Evolutionary conservation across 2,797 vertebrate genomes (phyloP).

Genomic region (Peromyscus aztecus): DNA sequence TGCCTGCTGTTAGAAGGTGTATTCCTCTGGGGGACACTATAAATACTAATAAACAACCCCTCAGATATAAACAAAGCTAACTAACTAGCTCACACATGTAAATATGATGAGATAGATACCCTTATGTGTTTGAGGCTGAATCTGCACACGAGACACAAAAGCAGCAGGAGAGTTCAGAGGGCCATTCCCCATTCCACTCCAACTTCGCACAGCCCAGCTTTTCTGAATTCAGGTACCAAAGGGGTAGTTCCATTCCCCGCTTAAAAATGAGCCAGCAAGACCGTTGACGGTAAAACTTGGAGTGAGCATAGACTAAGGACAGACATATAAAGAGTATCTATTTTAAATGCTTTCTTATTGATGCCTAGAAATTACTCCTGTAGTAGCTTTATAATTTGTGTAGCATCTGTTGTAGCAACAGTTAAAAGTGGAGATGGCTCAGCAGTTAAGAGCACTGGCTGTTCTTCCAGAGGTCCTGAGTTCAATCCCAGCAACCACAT

Average conservation of each 20-base stretch:
- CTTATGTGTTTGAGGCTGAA: background rate
- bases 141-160: background rate
- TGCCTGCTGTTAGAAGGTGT: background rate
- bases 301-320: background rate
- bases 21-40: background rate
- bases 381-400: background rate
- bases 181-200: background rate
- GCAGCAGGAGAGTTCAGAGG: background rate
- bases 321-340: background rate
- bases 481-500: too few relatives aligned
- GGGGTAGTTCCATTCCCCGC: background rate
- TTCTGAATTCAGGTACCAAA: background rate
- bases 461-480: too few relatives aligned
- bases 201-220: background rate
- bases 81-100: background rate
- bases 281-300: background rate
- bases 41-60: background rate
- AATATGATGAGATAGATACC: background rate
- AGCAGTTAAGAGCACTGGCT: too few relatives aligned
- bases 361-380: background rate
- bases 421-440: background rate
- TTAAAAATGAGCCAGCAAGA: constrained; percentile 11
- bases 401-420: background rate
- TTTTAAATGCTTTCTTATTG: background rate
- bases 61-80: background rate